phyloP scores from a whole-genome alignment of 1,140 invertebrate genomes.

The Fopius arisanus region DNA sequence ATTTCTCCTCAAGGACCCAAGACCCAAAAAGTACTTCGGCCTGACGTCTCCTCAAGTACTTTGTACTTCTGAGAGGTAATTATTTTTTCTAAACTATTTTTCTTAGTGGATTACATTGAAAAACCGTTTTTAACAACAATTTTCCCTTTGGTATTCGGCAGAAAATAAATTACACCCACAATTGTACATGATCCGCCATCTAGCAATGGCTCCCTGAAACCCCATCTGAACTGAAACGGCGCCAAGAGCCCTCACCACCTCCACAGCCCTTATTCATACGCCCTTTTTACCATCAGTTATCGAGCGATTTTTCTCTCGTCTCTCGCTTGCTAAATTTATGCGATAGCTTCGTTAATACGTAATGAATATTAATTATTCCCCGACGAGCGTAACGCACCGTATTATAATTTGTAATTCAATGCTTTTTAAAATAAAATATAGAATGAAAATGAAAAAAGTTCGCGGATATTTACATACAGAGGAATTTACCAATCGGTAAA shows the following conservation, averaged over 20 bases:
- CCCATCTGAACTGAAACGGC: constrained; percentile 2
- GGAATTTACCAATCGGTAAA: no score
- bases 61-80: no score
- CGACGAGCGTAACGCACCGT: constrained; percentile 42
- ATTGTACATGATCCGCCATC: constrained; percentile 28
- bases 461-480: no score
- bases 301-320: constrained; percentile 26
- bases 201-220: neutral
- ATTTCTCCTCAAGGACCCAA: no score
- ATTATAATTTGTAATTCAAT: constrained; percentile 61
- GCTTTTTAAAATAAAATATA: constrained; percentile 38
- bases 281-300: constrained; percentile 33
- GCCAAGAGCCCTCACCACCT: neutral
- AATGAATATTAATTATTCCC: constrained; percentile 65
- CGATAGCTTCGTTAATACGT: constrained; percentile 62
- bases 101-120: no score
- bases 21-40: no score
- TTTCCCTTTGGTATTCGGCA: no score
- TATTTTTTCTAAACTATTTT: no score
- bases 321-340: constrained; percentile 55
- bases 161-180: neutral
- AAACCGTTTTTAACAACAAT: no score
- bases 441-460: neutral
- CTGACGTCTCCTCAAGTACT: no score
- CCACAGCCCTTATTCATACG: neutral